These are phyloP conservation scores for Canis aureus DNA, from an alignment of 2,113 vertebrate genomes.

Conservation along the genomic window DNA sequence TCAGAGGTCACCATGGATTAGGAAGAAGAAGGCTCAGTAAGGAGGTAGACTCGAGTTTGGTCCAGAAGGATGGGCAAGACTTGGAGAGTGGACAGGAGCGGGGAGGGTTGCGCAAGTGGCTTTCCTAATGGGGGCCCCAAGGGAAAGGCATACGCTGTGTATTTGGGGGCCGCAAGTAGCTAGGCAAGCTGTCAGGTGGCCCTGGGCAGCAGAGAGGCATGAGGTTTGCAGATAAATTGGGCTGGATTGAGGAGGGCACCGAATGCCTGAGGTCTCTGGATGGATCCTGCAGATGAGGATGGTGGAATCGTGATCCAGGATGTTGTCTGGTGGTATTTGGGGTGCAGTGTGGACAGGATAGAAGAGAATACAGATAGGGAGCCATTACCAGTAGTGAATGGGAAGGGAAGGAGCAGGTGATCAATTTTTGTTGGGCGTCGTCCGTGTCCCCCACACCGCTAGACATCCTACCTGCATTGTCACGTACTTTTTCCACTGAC, in stretches of 20 bases:
- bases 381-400: fast-evolving
- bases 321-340: not conserved
- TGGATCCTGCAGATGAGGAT: not conserved
- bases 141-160: not conserved
- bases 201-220: too few species aligned
- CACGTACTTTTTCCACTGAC: fast-evolving
- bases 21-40: not conserved
- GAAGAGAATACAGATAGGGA: not conserved
- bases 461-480: not conserved
- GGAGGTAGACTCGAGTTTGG: not conserved
- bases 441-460: too few species aligned
- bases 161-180: too few species aligned
- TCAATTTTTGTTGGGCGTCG: not conserved
- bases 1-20: not conserved
- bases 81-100: too few species aligned
- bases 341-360: not conserved
- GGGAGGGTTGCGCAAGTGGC: too few species aligned
- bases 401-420: not conserved
- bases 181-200: not conserved
- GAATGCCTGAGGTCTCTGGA: too few species aligned
- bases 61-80: not conserved
- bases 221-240: fast-evolving
- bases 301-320: not conserved
- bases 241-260: not conserved
- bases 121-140: not conserved